Evolutionary conservation across 2,113 vertebrate species (phyloP).

Genomic region (Malurus cyaneus): DNA sequence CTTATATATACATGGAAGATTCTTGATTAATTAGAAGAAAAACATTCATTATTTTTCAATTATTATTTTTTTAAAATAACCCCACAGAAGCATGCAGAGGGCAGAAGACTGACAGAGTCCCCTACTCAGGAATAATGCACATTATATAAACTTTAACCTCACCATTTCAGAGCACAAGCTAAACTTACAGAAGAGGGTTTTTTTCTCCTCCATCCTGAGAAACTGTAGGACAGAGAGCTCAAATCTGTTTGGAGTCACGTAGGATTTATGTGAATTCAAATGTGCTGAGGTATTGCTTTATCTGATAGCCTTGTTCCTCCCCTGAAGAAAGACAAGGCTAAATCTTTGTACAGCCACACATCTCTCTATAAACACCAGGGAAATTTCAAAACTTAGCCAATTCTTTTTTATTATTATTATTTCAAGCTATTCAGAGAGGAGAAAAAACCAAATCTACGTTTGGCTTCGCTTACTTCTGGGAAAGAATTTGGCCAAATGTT

Average conservation of each 20-base stretch:
- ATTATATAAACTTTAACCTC: neutral
- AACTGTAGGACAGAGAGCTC: neutral
- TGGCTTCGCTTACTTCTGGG: slow-evolving; percentile 32
- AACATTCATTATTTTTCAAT: neutral
- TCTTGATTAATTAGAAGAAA: neutral
- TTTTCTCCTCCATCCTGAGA: neutral
- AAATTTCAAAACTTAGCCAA: slow-evolving; percentile 8
- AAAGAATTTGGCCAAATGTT: slow-evolving; percentile 36
- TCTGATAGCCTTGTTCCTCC: slow-evolving; percentile 12
- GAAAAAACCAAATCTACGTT: slow-evolving; percentile 25
- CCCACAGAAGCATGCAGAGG: neutral
- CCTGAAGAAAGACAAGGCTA: neutral
- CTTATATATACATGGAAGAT: neutral
- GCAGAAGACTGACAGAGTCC: neutral
- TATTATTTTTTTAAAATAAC: neutral
- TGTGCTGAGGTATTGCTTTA: slow-evolving; percentile 34
- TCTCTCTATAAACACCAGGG: slow-evolving; percentile 32
- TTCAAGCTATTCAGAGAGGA: slow-evolving; percentile 44
- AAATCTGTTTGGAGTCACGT: neutral
- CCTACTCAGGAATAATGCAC: neutral
- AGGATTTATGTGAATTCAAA: slow-evolving; percentile 22
- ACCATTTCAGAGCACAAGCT: neutral
- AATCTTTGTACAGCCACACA: neutral
- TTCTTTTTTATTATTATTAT: slow-evolving; percentile 45
- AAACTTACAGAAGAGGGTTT: neutral